Percentiles rank a stretch among this genome's conserved stretches.
These are phyloP conservation scores for Tipula lateralis DNA, from an alignment of 2,888 invertebrate genomes.

Conservation along the genomic window DNA sequence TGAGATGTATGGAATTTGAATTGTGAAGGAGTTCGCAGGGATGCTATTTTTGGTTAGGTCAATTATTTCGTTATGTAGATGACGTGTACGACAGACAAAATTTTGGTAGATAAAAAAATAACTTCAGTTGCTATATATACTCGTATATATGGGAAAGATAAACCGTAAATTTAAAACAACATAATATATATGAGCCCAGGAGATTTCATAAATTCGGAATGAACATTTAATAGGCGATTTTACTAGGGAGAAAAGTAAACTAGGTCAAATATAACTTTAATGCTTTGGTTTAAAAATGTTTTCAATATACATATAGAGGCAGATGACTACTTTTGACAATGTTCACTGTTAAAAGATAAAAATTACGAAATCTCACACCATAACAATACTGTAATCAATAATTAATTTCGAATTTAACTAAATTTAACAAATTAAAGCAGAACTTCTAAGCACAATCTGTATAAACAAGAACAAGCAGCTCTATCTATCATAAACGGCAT, in stretches of 20 bases:
- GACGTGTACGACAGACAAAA: not conserved
- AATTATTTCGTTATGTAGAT: not conserved
- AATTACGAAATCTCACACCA: too few relatives aligned
- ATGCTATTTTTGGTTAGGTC: not conserved
- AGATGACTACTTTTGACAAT: too few relatives aligned
- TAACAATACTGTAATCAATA: too few relatives aligned
- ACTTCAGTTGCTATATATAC: not conserved
- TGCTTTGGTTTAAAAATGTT: too few relatives aligned
- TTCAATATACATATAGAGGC: too few relatives aligned
- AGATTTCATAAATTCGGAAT: not conserved
- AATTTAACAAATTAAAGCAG: too few relatives aligned
- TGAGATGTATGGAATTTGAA: not conserved
- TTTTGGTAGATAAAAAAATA: not conserved
- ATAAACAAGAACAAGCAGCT: too few relatives aligned
- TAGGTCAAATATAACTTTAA: too few relatives aligned
- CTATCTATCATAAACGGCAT: too few relatives aligned
- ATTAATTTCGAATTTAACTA: too few relatives aligned
- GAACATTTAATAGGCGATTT: not conserved
- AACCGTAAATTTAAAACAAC: not conserved
- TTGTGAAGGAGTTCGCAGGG: not conserved
- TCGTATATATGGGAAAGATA: not conserved
- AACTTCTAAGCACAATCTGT: too few relatives aligned
- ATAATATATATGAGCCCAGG: not conserved
- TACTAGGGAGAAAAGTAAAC: not conserved
- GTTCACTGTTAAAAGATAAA: too few relatives aligned